phyloP scores from a whole-genome alignment of 2,888 invertebrate species.

The Copidosoma aretas region DNA sequence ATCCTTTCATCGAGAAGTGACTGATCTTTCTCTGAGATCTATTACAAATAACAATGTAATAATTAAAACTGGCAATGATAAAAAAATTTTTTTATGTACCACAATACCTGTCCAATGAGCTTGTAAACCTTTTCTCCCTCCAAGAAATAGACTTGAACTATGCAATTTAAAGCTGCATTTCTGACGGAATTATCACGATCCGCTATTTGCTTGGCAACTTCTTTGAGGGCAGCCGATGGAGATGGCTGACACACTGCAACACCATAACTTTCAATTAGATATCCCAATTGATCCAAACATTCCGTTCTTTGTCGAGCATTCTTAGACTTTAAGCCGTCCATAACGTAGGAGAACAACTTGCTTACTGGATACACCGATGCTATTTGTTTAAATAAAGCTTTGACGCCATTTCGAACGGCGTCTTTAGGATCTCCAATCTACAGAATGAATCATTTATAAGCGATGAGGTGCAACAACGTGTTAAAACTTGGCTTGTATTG shows the following conservation, averaged over 20 bases:
- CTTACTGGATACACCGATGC: slow-evolving; percentile 86
- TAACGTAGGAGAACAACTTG: slow-evolving; percentile 86
- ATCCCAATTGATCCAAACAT: slow-evolving; percentile 90
- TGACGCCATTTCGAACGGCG: slow-evolving; percentile 88
- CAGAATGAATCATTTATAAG: neutral
- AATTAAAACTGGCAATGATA: slow-evolving; percentile 1
- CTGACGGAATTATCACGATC: slow-evolving; percentile 96
- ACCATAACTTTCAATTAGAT: slow-evolving; percentile 85
- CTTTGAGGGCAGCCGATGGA: slow-evolving; percentile 80
- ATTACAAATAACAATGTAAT: slow-evolving; percentile 10
- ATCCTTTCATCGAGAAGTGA: slow-evolving; percentile 95
- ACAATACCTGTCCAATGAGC: slow-evolving; percentile 81
- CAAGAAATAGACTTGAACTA: slow-evolving; percentile 87
- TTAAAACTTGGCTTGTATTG: neutral
- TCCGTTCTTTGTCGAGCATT: slow-evolving; percentile 96
- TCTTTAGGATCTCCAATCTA: slow-evolving; percentile 96
- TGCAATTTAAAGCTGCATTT: slow-evolving; percentile 93
- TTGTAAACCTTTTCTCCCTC: slow-evolving; percentile 92
- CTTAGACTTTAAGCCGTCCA: slow-evolving; percentile 96
- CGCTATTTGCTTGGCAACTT: slow-evolving; percentile 92
- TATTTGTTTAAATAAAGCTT: slow-evolving; percentile 83
- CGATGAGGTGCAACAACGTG: slow-evolving; percentile 5
- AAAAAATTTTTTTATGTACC: no score
- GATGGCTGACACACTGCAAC: slow-evolving; percentile 83
- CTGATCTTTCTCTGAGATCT: slow-evolving; percentile 93